Percentiles rank a stretch among this genome's conserved stretches.
Conservation (phyloP, 2,888 invertebrate species). For the Tillus elongatus region DNA sequence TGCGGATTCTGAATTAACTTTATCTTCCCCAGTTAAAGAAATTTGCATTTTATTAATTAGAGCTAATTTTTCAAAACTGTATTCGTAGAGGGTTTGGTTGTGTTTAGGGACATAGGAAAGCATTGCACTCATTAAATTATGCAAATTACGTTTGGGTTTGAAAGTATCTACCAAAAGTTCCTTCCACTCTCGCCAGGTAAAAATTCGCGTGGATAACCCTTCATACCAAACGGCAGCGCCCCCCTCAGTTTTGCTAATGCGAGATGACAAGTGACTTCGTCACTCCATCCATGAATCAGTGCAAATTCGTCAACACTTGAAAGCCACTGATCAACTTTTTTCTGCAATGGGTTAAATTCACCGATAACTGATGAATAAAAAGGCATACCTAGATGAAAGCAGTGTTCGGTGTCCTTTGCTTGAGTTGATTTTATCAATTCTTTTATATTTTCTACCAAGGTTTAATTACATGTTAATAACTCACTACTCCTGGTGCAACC, state of each 20-base stretch:
- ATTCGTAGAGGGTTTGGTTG: neutral
- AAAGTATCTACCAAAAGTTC: neutral
- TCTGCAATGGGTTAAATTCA: too few relatives aligned
- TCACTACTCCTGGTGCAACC: too few relatives aligned
- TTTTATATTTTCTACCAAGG: too few relatives aligned
- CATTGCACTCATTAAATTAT: neutral
- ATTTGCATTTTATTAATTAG: neutral
- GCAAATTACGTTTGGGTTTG: neutral
- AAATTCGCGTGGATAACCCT: neutral
- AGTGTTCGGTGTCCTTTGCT: too few relatives aligned
- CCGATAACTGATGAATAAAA: too few relatives aligned
- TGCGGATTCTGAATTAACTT: neutral
- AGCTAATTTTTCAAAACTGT: constrained; percentile 1
- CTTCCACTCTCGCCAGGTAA: neutral
- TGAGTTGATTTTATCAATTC: too few relatives aligned
- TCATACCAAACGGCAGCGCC: neutral
- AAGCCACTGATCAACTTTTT: too few relatives aligned
- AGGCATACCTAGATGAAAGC: too few relatives aligned
- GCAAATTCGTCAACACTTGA: too few relatives aligned
- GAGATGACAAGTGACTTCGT: too few relatives aligned
- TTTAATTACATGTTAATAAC: too few relatives aligned
- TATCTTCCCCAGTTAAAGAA: neutral
- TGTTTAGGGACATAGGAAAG: neutral
- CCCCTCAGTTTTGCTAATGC: neutral
- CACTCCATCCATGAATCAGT: too few relatives aligned